Conservation (phyloP, 2,888 invertebrate species). For the Polyommatus icarus region DNA sequence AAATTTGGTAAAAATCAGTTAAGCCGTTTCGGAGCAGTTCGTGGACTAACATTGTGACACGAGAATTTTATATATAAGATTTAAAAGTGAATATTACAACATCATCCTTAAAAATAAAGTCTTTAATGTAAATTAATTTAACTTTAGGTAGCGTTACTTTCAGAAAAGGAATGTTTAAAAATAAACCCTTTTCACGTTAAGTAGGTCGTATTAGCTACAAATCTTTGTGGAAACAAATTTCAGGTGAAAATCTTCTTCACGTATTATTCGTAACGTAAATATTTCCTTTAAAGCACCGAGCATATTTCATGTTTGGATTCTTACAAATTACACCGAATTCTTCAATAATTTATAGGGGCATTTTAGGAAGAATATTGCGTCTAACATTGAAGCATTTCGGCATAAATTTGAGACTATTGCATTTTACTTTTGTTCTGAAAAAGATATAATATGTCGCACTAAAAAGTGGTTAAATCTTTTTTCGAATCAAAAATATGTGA, state of each 20-base stretch:
- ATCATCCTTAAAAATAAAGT: too few species aligned
- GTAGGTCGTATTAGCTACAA: not conserved
- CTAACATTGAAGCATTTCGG: not conserved
- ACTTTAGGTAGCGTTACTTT: not conserved
- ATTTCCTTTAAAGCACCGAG: constrained; percentile 5
- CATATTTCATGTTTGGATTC: constrained; percentile 18
- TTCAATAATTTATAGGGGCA: not conserved
- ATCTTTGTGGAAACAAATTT: not conserved
- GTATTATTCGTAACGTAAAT: constrained; percentile 1
- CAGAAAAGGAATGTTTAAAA: not conserved
- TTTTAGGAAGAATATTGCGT: not conserved
- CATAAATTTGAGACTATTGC: too few species aligned
- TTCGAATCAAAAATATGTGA: too few species aligned
- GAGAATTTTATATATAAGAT: too few species aligned
- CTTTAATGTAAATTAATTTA: not conserved
- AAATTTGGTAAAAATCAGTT: too few species aligned
- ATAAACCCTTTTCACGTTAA: not conserved
- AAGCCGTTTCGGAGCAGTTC: too few species aligned
- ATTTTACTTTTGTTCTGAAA: too few species aligned
- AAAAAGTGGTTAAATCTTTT: too few species aligned
- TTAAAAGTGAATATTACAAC: not conserved
- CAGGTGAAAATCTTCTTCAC: not conserved
- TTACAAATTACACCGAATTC: not conserved
- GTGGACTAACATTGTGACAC: too few species aligned
- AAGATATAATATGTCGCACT: too few species aligned